Evolutionary conservation across 1,140 invertebrate genomes (phyloP), one percentile per base, ranked within the genome.

Genomic region (Eriocheir sinensis): DNA sequence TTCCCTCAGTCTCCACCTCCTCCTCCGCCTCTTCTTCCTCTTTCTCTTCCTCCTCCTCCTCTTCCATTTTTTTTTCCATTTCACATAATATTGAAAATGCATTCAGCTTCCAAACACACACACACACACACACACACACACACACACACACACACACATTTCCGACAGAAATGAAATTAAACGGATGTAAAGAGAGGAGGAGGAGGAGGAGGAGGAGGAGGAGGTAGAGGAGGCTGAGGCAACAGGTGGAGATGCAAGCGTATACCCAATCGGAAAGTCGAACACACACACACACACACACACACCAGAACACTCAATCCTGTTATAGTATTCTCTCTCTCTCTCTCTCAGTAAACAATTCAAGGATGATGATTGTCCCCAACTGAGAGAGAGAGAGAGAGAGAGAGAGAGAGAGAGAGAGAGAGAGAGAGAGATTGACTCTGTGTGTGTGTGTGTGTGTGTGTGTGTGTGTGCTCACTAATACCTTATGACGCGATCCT

Each of bases 211-310:
- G 60, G 60, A 72, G 60, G 60, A 72, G 60, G 60, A 72, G 60
- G 60, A 72, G 60, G 60, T n/a, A 8, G 60, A 72, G 60, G 60
- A 72, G 60, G 60, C 27, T 21, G 60, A 72, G 60, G 60, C 60
- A 72, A 72, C 60, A 72, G 60, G 60, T 72, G 60, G n/a, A n/a
- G n/a, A n/a, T n/a, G n/a, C n/a, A n/a, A n/a, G n/a, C n/a, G 60
- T 72, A n/a, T 72, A 72, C n/a, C 60, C 60, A 72, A n/a, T n/a
- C 60, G 60, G 12, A n/a, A 72, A 72, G 60, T n/a, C 60, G 8
- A 72, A 72, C 60, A 72, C 60, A 72, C 53, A 72, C 53, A 72
- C 53, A 72, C 53, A 72, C 53, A 72, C 53, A 72, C 53, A 72
- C 53, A 72, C 53, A 72, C 53, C 9, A 6, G n/a, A 21, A 72